Evolutionary conservation across 2,113 vertebrate genomes (phyloP), one percentile per base, ranked within the genome.

Genomic region (Engraulis encrasicolus): DNA sequence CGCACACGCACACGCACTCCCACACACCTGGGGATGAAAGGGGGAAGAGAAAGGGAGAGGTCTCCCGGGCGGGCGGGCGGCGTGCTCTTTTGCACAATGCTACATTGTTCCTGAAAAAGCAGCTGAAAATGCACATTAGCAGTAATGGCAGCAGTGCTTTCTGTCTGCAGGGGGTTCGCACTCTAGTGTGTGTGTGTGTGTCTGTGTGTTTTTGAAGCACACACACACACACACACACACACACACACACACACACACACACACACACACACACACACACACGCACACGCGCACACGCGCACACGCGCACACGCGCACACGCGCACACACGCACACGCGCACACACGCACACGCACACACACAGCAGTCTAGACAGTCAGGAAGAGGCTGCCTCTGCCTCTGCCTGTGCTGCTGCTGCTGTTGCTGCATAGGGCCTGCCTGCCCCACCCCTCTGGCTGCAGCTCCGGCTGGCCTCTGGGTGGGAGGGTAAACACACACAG

Each of bases 41-140:
- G 4, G 40, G 9, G 40, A 45, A 45, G 31, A 36, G 15, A 31
- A 12, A 74, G 11, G 31, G n/a, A 31, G 31, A 74, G 66, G 66
- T n/a, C 66, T 74, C 23, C 23, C n/a, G 17, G 6, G 66, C 66
- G 34, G 11, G 27, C n/a, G n/a, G n/a, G n/a, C n/a, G n/a, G n/a
- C n/a, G n/a, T n/a, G n/a, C n/a, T n/a, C n/a, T n/a, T 74, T 34
- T 34, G 27, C 27, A 74, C 66, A 74, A 74, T 74, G 66, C 66
- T 34, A 12, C 66, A 74, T 74, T 74, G 66, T 36, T 74, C 66
- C 14, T n/a, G n/a, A n/a, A 14, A 74, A 74, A 74, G 66, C 66
- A 74, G 66, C 66, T 74, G 66, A 74, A 74, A 74, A 74, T 15
- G 66, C 66, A 71, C 66, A 71, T 71, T 71, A 71, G 66, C 34